Percentiles rank a stretch among this genome's conserved stretches.
Evolutionary conservation across 2,888 invertebrate species (phyloP).

Genomic region (Piscicola geometra): DNA sequence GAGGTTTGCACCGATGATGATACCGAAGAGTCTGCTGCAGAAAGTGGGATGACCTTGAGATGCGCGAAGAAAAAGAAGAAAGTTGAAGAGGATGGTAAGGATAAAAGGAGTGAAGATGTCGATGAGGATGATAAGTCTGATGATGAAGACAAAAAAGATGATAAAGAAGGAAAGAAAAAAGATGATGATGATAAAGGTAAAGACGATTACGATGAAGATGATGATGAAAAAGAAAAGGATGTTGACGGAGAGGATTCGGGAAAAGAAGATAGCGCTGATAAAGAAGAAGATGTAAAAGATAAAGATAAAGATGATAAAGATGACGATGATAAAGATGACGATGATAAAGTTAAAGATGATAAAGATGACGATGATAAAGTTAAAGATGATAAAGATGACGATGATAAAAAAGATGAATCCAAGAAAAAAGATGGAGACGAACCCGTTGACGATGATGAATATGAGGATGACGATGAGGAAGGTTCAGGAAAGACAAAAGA

Average conservation of each 20-base stretch:
- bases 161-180: neutral
- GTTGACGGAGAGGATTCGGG: neutral
- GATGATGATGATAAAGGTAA: slow-evolving; percentile 5
- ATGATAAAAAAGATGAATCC: neutral
- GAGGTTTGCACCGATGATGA: slow-evolving; percentile 11
- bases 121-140: slow-evolving; percentile 20
- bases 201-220: neutral
- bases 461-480: neutral
- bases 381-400: slow-evolving; percentile 16
- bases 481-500: neutral
- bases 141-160: slow-evolving; percentile 2
- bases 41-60: neutral
- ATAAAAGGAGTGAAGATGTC: slow-evolving; percentile 3
- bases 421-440: slow-evolving; percentile 7
- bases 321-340: slow-evolving; percentile 12
- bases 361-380: neutral
- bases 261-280: neutral
- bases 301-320: neutral
- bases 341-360: neutral
- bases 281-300: neutral
- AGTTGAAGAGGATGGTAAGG: neutral
- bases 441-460: neutral
- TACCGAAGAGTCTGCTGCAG: neutral
- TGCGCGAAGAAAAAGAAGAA: neutral
- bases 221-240: neutral